Evolutionary conservation across 1,140 invertebrate genomes (phyloP), one percentile per base, ranked within the genome.

Genomic region (Drosophila serrata): DNA sequence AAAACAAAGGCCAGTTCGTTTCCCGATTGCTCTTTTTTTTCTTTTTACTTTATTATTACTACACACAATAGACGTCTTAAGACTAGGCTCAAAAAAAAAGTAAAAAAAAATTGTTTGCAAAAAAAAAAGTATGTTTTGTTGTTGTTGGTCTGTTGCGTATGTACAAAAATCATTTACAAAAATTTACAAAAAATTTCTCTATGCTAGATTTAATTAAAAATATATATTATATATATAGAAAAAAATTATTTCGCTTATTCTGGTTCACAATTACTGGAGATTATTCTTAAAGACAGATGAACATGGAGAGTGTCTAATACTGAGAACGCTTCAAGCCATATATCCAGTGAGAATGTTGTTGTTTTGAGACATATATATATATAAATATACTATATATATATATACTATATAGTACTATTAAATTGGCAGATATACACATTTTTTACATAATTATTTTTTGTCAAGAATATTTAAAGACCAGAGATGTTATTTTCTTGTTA

Each of bases 141-240:
- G 35, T 72, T 62, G 37, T 57, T 53, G 46, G 49, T 79, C 57
- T 69, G 45, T 60, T 75, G 51, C 65, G 49, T 86, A 87, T 87
- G 45, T 87, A 87, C 82, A 87, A 88, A 87, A 87, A 78, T 70
- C 65, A 87, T 87, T 87, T 87, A 87, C 82, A 87, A 87, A 88
- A 87, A 87, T 87, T 56, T 86, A 86, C 82, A 86, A 86, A 72
- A 72, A 86, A 70, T 60, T 68, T 17, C 46, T 2, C 75, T 70
- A 73, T 42, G 43, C 81, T 88, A 88, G 42, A 37, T 58, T 40
- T 33, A 65, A 49, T 70, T 70, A 22, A 72, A 69, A 39, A 22
- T 69, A 9, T 46, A 31, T 19, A 11, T 57, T 35, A 58, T 55
- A n/a, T 58, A 24, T 42, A 60, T 40, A 19, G 19, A 53, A 35